Conservation (phyloP, 2,888 invertebrate species). For the Cotesia congregata region DNA sequence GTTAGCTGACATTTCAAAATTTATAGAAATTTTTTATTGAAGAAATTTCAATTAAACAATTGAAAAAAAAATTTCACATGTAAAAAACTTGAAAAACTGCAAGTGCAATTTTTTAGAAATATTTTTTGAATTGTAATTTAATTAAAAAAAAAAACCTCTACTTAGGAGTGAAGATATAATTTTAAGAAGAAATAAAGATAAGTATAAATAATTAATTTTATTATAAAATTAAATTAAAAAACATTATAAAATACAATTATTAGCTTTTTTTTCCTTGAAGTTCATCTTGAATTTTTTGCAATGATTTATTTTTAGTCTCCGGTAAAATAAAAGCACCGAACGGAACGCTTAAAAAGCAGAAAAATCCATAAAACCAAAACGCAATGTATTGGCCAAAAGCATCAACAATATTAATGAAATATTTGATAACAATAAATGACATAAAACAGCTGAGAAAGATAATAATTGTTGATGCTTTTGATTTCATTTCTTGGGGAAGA, state of each 20-base stretch:
- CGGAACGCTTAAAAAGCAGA: constrained; percentile 76
- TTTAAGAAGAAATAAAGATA: no score
- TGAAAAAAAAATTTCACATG: no score
- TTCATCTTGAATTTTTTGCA: constrained; percentile 85
- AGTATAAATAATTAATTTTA: neutral
- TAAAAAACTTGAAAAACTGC: no score
- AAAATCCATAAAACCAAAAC: constrained; percentile 81
- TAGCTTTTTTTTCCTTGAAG: constrained; percentile 70
- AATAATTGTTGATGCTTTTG: constrained; percentile 81
- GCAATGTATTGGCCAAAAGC: constrained; percentile 77
- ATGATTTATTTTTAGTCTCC: constrained; percentile 90
- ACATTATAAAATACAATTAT: neutral
- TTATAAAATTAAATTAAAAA: no score
- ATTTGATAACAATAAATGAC: constrained; percentile 83
- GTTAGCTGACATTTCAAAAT: no score
- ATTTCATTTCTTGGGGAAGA: constrained; percentile 84
- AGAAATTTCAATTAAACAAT: no score
- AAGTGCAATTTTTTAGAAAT: no score
- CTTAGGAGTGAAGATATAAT: no score
- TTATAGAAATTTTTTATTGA: no score
- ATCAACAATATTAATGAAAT: constrained; percentile 74
- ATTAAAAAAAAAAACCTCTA: no score
- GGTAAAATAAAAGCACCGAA: constrained; percentile 84
- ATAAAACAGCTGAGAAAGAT: constrained; percentile 84
- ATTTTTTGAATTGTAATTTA: no score